Conservation (phyloP, 2,888 invertebrate genomes). For the Salticus scenicus region DNA sequence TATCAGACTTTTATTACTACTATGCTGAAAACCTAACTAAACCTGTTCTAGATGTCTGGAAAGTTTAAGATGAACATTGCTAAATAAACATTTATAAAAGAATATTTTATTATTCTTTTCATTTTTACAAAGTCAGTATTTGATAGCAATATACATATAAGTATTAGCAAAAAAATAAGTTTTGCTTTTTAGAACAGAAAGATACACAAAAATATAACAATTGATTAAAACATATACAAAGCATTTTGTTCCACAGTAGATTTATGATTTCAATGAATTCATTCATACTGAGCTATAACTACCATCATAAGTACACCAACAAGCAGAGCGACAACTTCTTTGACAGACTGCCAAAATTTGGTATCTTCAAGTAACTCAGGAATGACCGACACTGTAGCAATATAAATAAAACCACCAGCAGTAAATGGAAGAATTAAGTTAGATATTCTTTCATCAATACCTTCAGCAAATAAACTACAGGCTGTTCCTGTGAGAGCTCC, state of each 20-base stretch:
- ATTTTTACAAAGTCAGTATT: background rate
- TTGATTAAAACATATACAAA: background rate
- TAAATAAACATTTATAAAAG: too few relatives aligned
- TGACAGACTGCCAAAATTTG: conserved; percentile 89
- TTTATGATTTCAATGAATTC: conserved; percentile 51
- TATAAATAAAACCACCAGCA: conserved; percentile 99
- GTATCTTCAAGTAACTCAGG: conserved; percentile 95
- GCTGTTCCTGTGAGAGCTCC: conserved; percentile 95
- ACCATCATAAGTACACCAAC: conserved; percentile 97
- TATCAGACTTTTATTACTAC: too few relatives aligned
- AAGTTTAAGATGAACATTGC: too few relatives aligned
- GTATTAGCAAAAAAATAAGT: conserved; percentile 7
- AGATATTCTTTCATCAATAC: conserved; percentile 82
- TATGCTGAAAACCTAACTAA: too few relatives aligned
- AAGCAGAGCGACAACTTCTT: conserved; percentile 91
- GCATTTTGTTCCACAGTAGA: background rate
- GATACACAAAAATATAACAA: background rate
- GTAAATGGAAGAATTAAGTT: conserved; percentile 97
- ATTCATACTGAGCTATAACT: conserved; percentile 88
- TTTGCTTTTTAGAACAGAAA: background rate
- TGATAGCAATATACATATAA: background rate
- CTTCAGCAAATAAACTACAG: conserved; percentile 89
- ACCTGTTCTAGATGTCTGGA: too few relatives aligned
- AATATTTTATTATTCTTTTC: too few relatives aligned
- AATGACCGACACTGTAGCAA: conserved; percentile 98